These are phyloP conservation scores for Phenacoccus solenopsis DNA, from an alignment of 1,140 invertebrate genomes.

Conservation along the genomic window DNA sequence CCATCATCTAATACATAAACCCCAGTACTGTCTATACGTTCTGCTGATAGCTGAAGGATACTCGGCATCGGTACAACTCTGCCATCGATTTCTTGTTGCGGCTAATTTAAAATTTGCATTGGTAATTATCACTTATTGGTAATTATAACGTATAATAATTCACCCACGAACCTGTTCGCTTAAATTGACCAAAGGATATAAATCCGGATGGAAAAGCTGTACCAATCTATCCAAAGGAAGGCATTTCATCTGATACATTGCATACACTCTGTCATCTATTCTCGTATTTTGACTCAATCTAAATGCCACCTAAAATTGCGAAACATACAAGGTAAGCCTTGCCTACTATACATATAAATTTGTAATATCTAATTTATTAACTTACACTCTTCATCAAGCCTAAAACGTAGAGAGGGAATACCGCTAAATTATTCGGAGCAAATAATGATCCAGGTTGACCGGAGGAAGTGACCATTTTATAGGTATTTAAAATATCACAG, in stretches of 20 bases:
- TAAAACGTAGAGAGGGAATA: slow-evolving; percentile 81
- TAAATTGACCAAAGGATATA: slow-evolving; percentile 79
- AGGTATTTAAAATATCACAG: slow-evolving; percentile 78
- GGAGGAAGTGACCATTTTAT: slow-evolving; percentile 51
- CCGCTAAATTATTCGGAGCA: slow-evolving; percentile 55
- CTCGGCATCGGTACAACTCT: slow-evolving; percentile 33
- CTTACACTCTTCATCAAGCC: slow-evolving; percentile 82
- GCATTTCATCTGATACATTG: slow-evolving; percentile 89
- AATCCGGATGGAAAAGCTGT: slow-evolving; percentile 78
- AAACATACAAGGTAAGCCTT: slow-evolving; percentile 23
- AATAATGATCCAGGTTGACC: slow-evolving; percentile 46
- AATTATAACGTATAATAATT: too few species aligned
- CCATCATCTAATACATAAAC: slow-evolving; percentile 85
- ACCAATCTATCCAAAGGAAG: slow-evolving; percentile 69
- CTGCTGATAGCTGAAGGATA: slow-evolving; percentile 47
- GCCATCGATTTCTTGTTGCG: slow-evolving; percentile 28
- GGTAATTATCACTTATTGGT: background rate
- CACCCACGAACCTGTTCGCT: slow-evolving; percentile 47
- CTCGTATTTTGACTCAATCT: slow-evolving; percentile 71
- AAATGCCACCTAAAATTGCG: slow-evolving; percentile 58
- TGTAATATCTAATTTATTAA: slow-evolving; percentile 22
- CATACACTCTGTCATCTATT: slow-evolving; percentile 82
- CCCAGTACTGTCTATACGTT: slow-evolving; percentile 69
- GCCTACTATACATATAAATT: slow-evolving; percentile 4
- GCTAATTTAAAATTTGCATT: slow-evolving; percentile 30